These are phyloP conservation scores for Sebastes dallii DNA, from an alignment of 2,797 vertebrate genomes.

Conservation along the genomic window DNA sequence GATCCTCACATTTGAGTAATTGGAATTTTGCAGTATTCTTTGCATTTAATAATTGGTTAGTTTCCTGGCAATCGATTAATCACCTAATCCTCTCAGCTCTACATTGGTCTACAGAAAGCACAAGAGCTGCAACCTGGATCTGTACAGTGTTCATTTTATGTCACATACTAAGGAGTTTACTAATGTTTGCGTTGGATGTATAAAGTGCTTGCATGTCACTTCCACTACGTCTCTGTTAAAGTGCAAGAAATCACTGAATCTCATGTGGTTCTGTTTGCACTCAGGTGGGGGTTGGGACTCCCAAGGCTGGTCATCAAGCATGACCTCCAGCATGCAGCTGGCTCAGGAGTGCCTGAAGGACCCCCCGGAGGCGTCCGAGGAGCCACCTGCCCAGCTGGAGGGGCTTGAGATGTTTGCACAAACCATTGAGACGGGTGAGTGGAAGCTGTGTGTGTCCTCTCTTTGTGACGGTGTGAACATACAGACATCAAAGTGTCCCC, in stretches of 20 bases:
- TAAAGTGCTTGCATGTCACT: background rate
- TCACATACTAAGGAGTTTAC: background rate
- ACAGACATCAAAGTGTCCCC: background rate
- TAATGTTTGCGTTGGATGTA: background rate
- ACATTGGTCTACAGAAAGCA: background rate
- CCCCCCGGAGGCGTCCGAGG: conserved; percentile 87
- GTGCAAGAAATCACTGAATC: background rate
- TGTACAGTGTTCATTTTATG: background rate
- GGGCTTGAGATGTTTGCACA: conserved; percentile 96
- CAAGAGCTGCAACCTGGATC: background rate
- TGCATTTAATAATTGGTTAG: background rate
- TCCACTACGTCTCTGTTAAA: background rate
- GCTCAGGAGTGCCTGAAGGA: conserved; percentile 95
- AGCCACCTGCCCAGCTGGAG: conserved; percentile 90
- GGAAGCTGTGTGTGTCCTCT: background rate
- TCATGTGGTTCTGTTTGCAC: conserved; percentile 18
- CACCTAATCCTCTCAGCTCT: background rate
- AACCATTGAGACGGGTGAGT: conserved; percentile 93
- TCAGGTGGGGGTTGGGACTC: conserved; percentile 85
- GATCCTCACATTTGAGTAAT: background rate
- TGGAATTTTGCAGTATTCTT: background rate
- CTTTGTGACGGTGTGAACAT: background rate
- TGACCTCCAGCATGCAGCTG: conserved; percentile 95
- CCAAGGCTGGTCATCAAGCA: conserved; percentile 91
- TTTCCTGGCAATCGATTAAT: background rate